phyloP scores from a whole-genome alignment of 2,113 vertebrate species.

The Cavia aperea region DNA sequence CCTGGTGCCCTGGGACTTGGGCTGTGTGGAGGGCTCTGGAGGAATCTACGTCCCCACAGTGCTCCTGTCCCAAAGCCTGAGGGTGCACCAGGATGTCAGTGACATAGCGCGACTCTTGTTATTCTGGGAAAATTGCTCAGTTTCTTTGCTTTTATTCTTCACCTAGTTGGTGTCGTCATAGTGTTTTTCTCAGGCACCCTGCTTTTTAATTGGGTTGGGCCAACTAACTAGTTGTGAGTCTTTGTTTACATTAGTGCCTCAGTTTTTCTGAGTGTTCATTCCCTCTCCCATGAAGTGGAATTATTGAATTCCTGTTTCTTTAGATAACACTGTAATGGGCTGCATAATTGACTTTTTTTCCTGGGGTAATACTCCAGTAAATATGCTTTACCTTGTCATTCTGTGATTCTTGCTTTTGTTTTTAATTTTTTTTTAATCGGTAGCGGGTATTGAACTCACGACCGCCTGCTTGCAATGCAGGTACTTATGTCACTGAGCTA shows the following conservation, averaged over 20 bases:
- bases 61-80: rapidly evolving
- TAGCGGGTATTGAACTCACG: too few relatives aligned
- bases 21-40: rapidly evolving
- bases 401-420: background rate
- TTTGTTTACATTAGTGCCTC: background rate
- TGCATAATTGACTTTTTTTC: background rate
- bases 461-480: too few relatives aligned
- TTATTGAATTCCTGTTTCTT: background rate
- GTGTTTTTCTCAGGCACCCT: background rate
- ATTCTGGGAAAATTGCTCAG: background rate
- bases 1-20: rapidly evolving
- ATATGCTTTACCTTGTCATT: background rate
- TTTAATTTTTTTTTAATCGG: too few relatives aligned
- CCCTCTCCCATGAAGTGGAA: background rate
- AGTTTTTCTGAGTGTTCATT: background rate
- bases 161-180: background rate
- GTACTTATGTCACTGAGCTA: too few relatives aligned
- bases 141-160: background rate
- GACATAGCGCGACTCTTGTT: background rate
- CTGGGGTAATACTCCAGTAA: background rate
- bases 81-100: rapidly evolving
- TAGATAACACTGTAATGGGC: background rate
- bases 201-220: background rate
- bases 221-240: background rate
- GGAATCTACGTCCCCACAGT: rapidly evolving